Percentiles rank a stretch among this genome's conserved stretches.
Conservation (phyloP, 2,888 invertebrate genomes). For the Drosophila lutescens region DNA sequence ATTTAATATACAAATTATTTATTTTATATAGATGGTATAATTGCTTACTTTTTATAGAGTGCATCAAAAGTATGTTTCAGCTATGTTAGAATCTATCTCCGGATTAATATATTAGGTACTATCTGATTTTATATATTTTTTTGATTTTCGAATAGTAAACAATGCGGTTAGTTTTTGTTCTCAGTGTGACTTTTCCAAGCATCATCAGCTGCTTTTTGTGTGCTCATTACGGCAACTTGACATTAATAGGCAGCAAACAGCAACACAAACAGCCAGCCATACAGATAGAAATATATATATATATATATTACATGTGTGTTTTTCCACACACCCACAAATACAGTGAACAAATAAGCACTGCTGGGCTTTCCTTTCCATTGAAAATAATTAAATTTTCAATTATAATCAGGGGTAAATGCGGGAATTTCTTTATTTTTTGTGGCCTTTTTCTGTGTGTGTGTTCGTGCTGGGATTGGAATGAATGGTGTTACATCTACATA, state of each 20-base stretch:
- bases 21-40: too few species aligned
- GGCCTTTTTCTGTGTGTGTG: slow-evolving; percentile 6
- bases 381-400: slow-evolving; percentile 70
- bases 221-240: slow-evolving; percentile 74
- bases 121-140: too few species aligned
- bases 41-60: too few species aligned
- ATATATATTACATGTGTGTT: slow-evolving; percentile 27
- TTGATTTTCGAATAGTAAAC: too few species aligned
- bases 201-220: slow-evolving; percentile 71
- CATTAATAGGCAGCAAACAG: slow-evolving; percentile 67
- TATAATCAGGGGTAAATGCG: slow-evolving; percentile 54
- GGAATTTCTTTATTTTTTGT: slow-evolving; percentile 30
- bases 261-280: slow-evolving; percentile 41
- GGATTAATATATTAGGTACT: too few species aligned
- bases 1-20: too few species aligned
- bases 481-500: background rate
- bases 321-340: slow-evolving; percentile 15
- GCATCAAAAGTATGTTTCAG: too few species aligned
- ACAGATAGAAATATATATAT: slow-evolving; percentile 11
- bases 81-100: too few species aligned
- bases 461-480: background rate
- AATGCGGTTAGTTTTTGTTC: background rate
- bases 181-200: slow-evolving; percentile 40
- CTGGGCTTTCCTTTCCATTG: slow-evolving; percentile 44
- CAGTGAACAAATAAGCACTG: slow-evolving; percentile 36